Base-by-base conservation (phyloP, 2,113 vertebrate species). In the Clarias gariepinus region DNA sequence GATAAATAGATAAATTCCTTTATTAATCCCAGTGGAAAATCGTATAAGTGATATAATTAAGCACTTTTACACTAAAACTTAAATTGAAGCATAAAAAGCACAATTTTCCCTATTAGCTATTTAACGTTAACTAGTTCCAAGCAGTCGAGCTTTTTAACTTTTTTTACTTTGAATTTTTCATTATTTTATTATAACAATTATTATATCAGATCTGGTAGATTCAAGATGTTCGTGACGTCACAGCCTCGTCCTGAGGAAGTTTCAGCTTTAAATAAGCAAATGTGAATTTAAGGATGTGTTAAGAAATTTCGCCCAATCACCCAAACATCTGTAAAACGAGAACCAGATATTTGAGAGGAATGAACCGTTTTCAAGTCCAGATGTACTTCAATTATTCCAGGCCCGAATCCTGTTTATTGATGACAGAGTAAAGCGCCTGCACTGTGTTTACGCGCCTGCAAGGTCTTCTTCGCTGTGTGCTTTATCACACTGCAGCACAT, bases 401-500 rank as follows among this genome's bases (percentile, higher is more conserved):
- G 18, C 36, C 36, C 10, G 36, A 74, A 47, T 74, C 52, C 52
- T 55, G 47, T 30, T 55, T 79, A 79, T 79, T 79, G 10, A 30
- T 58, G 76, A 79, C 76, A 30, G 52, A 57, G 76, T 1, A 10
- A 30, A 57, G 52, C 7, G 52, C 1, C 5, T 53, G 41, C 41
- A 25, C 30, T 66, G 28, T 19, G n/a, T 28, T 85, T 13, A n/a
- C 7, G 36, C 10, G 1, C 57, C n/a, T 30, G 68, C 58, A 25
- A 28, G 53, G 73, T 28, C 33, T 78, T 78, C 58, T 30, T 63
- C 18, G 53, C 55, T 33, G 6, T 5, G 16, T 71, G 52, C 52
- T 33, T 84, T 73, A n/a, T 84, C 52, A 60, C 28, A 23, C 30
- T 61, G 33, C 33, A 55, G 61, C n/a, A 79, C 74, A 80, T 79